Base-by-base conservation (phyloP, 1,140 invertebrate species). In the Lepidurus couesii region DNA sequence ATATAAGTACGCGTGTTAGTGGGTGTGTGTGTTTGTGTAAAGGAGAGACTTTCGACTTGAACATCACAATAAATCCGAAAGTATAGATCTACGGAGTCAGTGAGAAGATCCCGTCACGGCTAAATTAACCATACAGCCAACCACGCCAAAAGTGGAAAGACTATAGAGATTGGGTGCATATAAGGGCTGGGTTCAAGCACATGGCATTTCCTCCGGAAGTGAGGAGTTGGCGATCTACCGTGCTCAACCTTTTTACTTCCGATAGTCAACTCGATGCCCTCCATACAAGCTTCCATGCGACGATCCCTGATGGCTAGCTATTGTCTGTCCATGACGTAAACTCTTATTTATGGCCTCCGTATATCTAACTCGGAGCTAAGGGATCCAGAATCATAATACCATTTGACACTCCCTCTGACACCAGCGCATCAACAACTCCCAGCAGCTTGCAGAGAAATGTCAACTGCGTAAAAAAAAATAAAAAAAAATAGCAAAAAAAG, bases 171-270 rank as follows among this genome's bases (percentile, higher is more conserved):
- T 16, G 21, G 16, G 21, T 21, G 21, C 53, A 65, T 65, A 65
- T 21, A 65, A 65, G 53, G 53, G 53, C 53, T 65, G 53, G 53
- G 53, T 65, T 47, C 53, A 65, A n/a, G 53, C 53, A 65, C 53
- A 65, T n/a, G 53, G 53, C 53, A 65, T 65, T 65, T 65, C 53
- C 53, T 65, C 4, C 53, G 53, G 53, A 65, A 65, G 53, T 21
- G 21, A 65, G 21, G 53, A 65, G 53, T 65, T 65, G 53, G 16
- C 53, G 34, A 34, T 65, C 21, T 65, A 65, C 53, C 53, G 53
- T 65, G 53, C 53, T 65, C 53, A 65, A 16, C 53, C 13, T 21
- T 65, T 65, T 65, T 13, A 65, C 53, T 65, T 65, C 53, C 53
- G 8, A 65, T 65, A 65, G 53, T 65, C 16, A 1, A 65, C 53